phyloP scores from a whole-genome alignment of 2,888 invertebrate species.

The Hipparchia sbordonii region DNA sequence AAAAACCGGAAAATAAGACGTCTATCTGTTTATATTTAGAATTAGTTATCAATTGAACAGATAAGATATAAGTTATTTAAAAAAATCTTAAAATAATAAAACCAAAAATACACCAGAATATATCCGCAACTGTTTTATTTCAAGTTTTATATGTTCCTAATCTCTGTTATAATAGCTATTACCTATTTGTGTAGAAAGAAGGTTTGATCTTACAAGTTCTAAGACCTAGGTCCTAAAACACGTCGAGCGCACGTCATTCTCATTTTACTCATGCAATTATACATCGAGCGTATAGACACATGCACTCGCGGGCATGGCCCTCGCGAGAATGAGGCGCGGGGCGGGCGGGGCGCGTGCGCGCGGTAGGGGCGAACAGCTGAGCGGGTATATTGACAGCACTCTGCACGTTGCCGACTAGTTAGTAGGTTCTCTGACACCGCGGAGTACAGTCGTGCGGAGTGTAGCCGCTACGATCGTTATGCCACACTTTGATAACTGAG shows the following conservation, averaged over 20 bases:
- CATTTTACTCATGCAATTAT: conserved; percentile 5
- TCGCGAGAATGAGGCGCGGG: conserved; percentile 50
- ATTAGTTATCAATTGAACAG: too few species aligned
- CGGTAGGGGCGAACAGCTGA: conserved; percentile 82
- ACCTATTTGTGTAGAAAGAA: background rate
- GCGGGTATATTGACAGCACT: conserved; percentile 83
- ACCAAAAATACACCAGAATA: too few species aligned
- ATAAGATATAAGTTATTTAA: too few species aligned
- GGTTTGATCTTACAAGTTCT: background rate
- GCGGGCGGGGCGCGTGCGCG: conserved; percentile 58
- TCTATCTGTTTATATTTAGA: too few species aligned
- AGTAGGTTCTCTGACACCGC: conserved; percentile 81
- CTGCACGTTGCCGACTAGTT: conserved; percentile 78
- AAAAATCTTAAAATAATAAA: too few species aligned
- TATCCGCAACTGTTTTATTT: too few species aligned
- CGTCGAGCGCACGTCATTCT: conserved; percentile 1
- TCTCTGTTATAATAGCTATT: too few species aligned
- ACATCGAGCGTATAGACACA: conserved; percentile 9
- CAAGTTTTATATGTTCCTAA: too few species aligned
- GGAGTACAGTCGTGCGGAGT: conserved; percentile 71
- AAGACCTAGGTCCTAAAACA: background rate
- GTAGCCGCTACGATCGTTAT: conserved; percentile 63
- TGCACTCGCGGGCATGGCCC: conserved; percentile 31
- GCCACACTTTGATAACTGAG: conserved; percentile 75
- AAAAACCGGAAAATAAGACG: too few species aligned